Conservation (phyloP, 2,888 invertebrate species). For the Chrysina gloriosa region DNA sequence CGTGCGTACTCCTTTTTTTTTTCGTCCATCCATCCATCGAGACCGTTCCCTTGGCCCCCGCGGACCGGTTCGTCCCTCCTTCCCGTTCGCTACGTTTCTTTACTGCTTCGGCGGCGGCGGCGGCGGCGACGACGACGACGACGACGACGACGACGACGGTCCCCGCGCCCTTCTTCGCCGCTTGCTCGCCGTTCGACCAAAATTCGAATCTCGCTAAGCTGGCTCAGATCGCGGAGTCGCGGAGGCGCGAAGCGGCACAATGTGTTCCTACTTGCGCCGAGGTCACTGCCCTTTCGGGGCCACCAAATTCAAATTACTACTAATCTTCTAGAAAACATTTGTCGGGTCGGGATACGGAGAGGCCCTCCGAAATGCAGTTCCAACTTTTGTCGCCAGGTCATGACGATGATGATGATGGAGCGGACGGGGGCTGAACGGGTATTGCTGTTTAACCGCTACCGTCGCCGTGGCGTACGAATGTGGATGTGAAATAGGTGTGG, state of each 20-base stretch:
- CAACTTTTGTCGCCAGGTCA: conserved; percentile 31
- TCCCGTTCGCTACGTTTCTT: not conserved
- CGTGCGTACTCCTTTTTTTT: not conserved
- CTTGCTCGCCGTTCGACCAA: conserved; percentile 43
- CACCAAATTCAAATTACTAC: conserved; percentile 60
- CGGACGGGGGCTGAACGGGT: too few species aligned
- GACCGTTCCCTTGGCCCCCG: conserved; percentile 18
- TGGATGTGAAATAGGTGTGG: too few species aligned
- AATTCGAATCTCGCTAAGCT: conserved; percentile 54
- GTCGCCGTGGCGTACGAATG: too few species aligned
- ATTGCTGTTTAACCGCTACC: too few species aligned
- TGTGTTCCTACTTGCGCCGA: conserved; percentile 64
- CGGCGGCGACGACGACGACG: not conserved
- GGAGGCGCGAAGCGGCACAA: conserved; percentile 61
- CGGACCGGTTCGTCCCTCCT: conserved; percentile 20
- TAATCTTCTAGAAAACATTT: conserved; percentile 55
- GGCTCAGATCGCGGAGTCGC: conserved; percentile 55
- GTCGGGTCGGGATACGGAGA: conserved; percentile 38
- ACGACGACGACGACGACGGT: not conserved
- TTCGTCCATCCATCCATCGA: conserved; percentile 19
- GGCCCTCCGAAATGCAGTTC: conserved; percentile 11
- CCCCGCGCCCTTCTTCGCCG: conserved; percentile 17
- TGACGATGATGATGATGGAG: not conserved
- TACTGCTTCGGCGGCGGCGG: not conserved
- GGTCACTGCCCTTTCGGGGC: conserved; percentile 63